phyloP scores from a whole-genome alignment of 2,113 vertebrate genomes.

The Urocynchramus pylzowi region DNA sequence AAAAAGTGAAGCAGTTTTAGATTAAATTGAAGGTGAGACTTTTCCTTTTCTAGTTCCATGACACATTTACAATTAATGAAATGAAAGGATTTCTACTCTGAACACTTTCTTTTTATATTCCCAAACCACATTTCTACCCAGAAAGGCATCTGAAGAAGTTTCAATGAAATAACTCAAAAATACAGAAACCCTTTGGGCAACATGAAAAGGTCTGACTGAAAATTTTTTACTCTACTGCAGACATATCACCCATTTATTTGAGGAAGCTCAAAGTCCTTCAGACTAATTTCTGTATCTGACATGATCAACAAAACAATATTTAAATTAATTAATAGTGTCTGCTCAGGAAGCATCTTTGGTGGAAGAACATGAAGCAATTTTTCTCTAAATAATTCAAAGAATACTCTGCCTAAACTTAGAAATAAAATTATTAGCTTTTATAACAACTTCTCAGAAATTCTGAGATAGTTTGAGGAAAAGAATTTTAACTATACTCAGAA shows the following conservation, averaged over 20 bases:
- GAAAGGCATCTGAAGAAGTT: neutral
- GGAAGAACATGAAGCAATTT: neutral
- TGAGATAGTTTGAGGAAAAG: neutral
- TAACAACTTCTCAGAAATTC: neutral
- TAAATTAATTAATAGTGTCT: neutral
- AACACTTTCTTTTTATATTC: neutral
- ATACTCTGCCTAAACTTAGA: neutral
- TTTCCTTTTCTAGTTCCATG: neutral
- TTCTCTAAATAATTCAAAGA: neutral
- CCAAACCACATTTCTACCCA: neutral
- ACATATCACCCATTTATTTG: neutral
- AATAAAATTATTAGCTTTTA: neutral
- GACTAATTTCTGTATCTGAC: neutral
- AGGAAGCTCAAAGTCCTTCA: neutral
- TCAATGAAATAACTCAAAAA: neutral
- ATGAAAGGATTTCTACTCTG: neutral
- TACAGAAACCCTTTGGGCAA: neutral
- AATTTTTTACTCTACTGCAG: neutral
- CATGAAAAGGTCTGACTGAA: neutral
- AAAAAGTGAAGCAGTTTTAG: neutral
- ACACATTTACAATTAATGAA: neutral
- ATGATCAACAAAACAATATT: neutral
- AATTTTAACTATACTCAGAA: neutral
- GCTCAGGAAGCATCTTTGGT: neutral
- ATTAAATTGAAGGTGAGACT: neutral